phyloP scores from a whole-genome alignment of 2,113 vertebrate genomes.

The rat (Rattus norvegicus) region DNA sequence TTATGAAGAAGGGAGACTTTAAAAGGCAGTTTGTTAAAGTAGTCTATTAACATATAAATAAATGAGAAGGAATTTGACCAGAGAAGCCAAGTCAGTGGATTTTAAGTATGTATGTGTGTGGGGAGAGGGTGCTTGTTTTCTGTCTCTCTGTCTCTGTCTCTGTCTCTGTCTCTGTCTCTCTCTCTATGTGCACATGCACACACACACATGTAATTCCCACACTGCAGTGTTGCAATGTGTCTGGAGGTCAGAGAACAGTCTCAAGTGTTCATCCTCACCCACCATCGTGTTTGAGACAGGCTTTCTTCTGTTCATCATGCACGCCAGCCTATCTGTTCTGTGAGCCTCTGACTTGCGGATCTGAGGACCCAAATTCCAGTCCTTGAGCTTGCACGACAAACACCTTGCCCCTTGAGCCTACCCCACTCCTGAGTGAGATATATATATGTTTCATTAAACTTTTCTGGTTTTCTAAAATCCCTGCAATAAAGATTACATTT shows the following conservation, averaged over 20 bases:
- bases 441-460: neutral
- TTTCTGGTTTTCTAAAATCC: conserved; percentile 39
- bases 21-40: neutral
- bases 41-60: neutral
- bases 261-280: neutral
- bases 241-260: neutral
- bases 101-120: neutral
- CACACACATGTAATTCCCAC: neutral
- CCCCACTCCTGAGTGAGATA: neutral
- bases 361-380: neutral
- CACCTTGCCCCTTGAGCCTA: neutral
- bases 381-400: neutral
- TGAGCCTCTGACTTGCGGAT: neutral
- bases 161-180: neutral
- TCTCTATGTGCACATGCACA: neutral
- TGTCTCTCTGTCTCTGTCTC: neutral
- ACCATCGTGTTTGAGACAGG: neutral
- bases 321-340: neutral
- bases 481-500: conserved; percentile 5
- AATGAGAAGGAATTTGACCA: neutral
- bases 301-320: neutral
- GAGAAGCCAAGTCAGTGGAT: neutral
- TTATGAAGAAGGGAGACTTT: neutral
- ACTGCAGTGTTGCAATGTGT: neutral
- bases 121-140: neutral